phyloP scores from a whole-genome alignment of 2,888 invertebrate species.

The Parnassius mnemosyne region DNA sequence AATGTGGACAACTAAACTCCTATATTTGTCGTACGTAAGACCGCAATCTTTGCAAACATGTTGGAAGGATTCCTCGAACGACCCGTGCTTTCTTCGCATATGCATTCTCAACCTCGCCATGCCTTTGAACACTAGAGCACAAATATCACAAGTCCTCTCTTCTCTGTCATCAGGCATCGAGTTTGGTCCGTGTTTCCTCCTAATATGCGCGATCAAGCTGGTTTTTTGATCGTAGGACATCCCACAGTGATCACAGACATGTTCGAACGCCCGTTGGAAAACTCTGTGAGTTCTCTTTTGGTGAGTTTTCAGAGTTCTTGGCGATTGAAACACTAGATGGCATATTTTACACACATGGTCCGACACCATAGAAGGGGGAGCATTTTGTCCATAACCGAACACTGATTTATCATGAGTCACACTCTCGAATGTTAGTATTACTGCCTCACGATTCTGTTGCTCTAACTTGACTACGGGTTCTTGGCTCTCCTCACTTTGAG shows the following conservation, averaged over 20 bases:
- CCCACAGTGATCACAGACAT: slow-evolving; percentile 64
- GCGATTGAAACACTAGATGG: slow-evolving; percentile 64
- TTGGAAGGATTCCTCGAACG: slow-evolving; percentile 61
- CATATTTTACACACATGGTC: slow-evolving; percentile 63
- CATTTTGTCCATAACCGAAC: slow-evolving; percentile 31
- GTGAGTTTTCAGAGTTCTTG: slow-evolving; percentile 61
- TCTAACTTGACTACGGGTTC: slow-evolving; percentile 60
- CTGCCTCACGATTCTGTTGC: slow-evolving; percentile 55
- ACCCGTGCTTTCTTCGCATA: slow-evolving; percentile 67
- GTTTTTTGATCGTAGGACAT: slow-evolving; percentile 69
- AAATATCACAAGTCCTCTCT: slow-evolving; percentile 65
- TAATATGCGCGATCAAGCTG: slow-evolving; percentile 65
- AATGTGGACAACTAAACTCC: slow-evolving; percentile 64
- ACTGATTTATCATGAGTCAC: slow-evolving; percentile 50
- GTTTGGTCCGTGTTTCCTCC: slow-evolving; percentile 63
- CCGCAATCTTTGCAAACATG: slow-evolving; percentile 63
- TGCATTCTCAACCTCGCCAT: slow-evolving; percentile 63
- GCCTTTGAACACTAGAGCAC: slow-evolving; percentile 70
- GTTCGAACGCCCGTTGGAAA: slow-evolving; percentile 55
- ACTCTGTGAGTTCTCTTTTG: slow-evolving; percentile 64
- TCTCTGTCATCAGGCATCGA: slow-evolving; percentile 51
- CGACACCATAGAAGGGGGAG: slow-evolving; percentile 23
- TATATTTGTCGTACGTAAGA: slow-evolving; percentile 65
- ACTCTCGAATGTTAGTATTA: slow-evolving; percentile 62
- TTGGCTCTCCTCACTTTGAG: slow-evolving; percentile 50